Base-by-base conservation (phyloP, 2,797 vertebrate genomes). In the Neostethus bicornis region DNA sequence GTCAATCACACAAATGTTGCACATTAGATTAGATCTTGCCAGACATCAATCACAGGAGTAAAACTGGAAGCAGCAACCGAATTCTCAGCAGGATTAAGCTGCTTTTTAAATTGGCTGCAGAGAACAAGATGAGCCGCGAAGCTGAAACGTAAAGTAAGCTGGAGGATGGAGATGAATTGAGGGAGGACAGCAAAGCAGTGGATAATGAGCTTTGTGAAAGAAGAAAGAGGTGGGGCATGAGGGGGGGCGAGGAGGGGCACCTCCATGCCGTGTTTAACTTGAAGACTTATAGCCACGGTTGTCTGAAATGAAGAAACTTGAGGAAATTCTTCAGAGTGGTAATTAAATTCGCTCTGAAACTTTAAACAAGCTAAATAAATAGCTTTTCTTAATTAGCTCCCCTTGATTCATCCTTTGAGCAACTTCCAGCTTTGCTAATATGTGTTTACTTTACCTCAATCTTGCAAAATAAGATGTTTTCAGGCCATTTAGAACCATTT, bases 321-420 rank as follows among this genome's bases (percentile, higher is more conserved):
- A 60, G 75, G 77, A 89, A 88, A 86, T 87, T 60, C 84, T 89
- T 81, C 79, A 83, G 79, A 83, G 78, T 66, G 56, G 76, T 87
- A 89, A 90, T 91, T 90, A 91, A 91, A 89, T 87, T 82, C 66
- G 70, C 68, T 20, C 66, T 66, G 48, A 89, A 92, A 90, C 88
- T 91, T 90, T 90, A 90, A 88, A 91, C 88, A 78, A 66, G 68
- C 80, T 81, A 86, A 87, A 91, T 90, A 89, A 90, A 91, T 90
- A 82, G 85, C 79, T 90, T 92, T 91, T 90, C 87, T 81, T 77
- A 89, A 83, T 90, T 85, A 85, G 66, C 57, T 68, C 77, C 51
- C 48, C 67, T 75, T 70, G 70, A 73, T 79, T 79, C 67, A 57
- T 73, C 69, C 48, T 73, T 57, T 49, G 60, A 61, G 41, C 57